Conservation (phyloP, 2,888 invertebrate species). For the Vesta saturnalis region DNA sequence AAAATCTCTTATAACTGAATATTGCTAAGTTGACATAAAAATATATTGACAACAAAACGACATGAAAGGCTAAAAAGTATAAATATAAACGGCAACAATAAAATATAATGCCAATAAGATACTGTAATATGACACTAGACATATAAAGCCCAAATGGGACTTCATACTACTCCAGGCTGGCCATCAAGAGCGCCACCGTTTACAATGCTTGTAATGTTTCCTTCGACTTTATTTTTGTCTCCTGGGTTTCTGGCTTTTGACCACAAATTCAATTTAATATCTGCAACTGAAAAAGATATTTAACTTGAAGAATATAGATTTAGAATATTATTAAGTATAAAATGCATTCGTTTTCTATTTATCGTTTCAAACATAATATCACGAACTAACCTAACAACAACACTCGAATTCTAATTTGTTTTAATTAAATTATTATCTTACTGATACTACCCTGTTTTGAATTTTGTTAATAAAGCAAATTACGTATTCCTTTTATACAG, state of each 20-base stretch:
- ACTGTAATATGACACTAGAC: conserved; percentile 62
- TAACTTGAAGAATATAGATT: conserved; percentile 13
- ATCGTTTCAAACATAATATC: background rate
- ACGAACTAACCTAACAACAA: background rate
- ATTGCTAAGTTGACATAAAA: background rate
- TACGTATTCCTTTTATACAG: conserved; percentile 34
- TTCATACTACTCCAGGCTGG: conserved; percentile 49
- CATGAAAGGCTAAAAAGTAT: conserved; percentile 1
- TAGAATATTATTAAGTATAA: conserved; percentile 16
- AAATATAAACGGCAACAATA: conserved; percentile 48
- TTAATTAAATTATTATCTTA: conserved; percentile 17
- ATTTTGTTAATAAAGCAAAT: conserved; percentile 32
- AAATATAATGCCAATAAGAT: conserved; percentile 59
- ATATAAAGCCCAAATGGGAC: conserved; percentile 53
- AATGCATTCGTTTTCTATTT: background rate
- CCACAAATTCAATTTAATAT: conserved; percentile 54
- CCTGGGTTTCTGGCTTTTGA: conserved; percentile 52
- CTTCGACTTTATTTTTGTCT: conserved; percentile 56
- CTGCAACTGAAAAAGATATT: conserved; percentile 23
- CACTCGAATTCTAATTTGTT: conserved; percentile 18
- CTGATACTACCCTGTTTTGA: conserved; percentile 23
- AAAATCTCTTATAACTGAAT: conserved; percentile 6
- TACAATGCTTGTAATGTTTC: conserved; percentile 54
- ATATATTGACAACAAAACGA: conserved; percentile 11
- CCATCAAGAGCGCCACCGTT: conserved; percentile 44